A percentile compares a stretch with the other conserved stretches of the same genome.
Conservation (phyloP, 2,888 invertebrate species). For the Melinopterus prodromus region DNA sequence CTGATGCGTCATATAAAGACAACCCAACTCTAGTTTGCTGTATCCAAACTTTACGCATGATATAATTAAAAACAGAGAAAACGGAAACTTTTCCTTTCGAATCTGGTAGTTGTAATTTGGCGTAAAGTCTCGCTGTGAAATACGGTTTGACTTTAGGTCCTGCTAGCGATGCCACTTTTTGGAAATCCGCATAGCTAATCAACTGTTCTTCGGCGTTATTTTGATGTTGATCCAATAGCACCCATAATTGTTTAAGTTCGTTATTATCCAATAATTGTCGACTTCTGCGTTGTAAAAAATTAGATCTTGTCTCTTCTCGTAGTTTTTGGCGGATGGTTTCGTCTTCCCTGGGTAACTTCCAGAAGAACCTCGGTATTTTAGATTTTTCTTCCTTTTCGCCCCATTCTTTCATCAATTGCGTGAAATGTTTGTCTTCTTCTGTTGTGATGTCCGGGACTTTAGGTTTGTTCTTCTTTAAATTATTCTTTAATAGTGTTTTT, state of each 20-base stretch:
- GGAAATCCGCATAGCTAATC: constrained; percentile 86
- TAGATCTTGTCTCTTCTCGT: constrained; percentile 87
- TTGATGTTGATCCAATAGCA: constrained; percentile 81
- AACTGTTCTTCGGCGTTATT: constrained; percentile 82
- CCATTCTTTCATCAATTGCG: constrained; percentile 50
- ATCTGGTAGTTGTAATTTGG: constrained; percentile 86
- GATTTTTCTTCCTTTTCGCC: constrained; percentile 51
- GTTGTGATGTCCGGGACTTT: constrained; percentile 12
- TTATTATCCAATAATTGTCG: constrained; percentile 85
- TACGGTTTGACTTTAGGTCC: constrained; percentile 69
- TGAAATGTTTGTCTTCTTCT: constrained; percentile 54
- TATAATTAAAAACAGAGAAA: constrained; percentile 91
- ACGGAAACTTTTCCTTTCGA: constrained; percentile 88
- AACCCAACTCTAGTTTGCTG: constrained; percentile 94
- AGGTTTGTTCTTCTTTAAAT: constrained; percentile 58
- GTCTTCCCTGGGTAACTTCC: constrained; percentile 78
- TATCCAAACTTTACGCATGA: constrained; percentile 94
- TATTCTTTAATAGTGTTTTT: constrained; percentile 63
- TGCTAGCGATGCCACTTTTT: constrained; percentile 78
- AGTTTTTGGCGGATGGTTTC: constrained; percentile 82
- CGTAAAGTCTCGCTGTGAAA: constrained; percentile 87
- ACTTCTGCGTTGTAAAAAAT: constrained; percentile 86
- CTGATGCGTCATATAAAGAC: constrained; percentile 91
- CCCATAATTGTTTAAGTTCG: constrained; percentile 85
- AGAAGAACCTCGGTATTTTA: constrained; percentile 79